These are phyloP conservation scores for Carassius gibelio DNA, from an alignment of 2,113 vertebrate genomes.

Conservation along the genomic window DNA sequence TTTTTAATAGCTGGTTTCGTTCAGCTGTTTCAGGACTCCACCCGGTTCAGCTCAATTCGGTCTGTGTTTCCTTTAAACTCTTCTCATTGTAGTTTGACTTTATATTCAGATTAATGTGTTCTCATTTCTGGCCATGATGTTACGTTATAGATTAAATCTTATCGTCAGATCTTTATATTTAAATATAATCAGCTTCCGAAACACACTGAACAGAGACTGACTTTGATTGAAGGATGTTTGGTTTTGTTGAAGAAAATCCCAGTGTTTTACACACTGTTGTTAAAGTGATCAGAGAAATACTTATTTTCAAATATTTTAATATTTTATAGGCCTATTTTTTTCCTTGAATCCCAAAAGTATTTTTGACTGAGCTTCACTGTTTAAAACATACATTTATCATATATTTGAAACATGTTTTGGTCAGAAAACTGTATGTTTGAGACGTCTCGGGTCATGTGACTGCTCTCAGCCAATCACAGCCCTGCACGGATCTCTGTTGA, in stretches of 20 bases:
- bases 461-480: slow-evolving; percentile 7
- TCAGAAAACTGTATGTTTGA: too few relatives aligned
- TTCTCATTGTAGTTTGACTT: neutral
- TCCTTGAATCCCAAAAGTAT: too few relatives aligned
- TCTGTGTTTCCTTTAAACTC: slow-evolving; percentile 18
- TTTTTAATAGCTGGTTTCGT: slow-evolving; percentile 50
- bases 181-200: neutral
- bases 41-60: neutral
- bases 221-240: neutral
- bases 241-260: neutral
- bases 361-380: too few relatives aligned
- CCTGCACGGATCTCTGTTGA: slow-evolving; percentile 20
- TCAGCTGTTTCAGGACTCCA: slow-evolving; percentile 49
- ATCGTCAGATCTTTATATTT: neutral
- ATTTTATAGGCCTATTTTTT: too few relatives aligned
- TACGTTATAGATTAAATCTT: neutral
- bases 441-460: neutral
- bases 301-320: too few relatives aligned
- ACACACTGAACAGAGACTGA: neutral
- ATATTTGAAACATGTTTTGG: too few relatives aligned
- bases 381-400: too few relatives aligned
- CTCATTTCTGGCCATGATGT: neutral
- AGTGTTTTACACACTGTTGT: neutral
- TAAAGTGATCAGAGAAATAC: neutral
- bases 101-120: neutral